phyloP scores from a whole-genome alignment of 53 echinoderm and acorn worm species.

The Paracentrotus lividus region DNA sequence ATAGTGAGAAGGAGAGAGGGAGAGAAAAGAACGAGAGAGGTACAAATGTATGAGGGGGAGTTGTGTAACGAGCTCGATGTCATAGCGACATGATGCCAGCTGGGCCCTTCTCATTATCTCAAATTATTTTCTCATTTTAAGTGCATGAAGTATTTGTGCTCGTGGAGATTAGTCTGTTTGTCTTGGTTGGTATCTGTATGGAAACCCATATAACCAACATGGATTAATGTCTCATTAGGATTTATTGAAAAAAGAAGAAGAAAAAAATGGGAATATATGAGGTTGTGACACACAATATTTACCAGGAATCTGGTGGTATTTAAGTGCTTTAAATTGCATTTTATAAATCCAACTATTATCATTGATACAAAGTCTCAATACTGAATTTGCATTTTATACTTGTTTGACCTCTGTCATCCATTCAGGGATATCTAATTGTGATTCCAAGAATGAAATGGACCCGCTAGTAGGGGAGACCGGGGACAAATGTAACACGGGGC shows the following conservation, averaged over 20 bases:
- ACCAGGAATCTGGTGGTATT: too few species aligned
- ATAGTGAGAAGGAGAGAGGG: neutral
- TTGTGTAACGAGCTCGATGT: neutral
- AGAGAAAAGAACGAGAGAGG: too few species aligned
- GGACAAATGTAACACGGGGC: too few species aligned
- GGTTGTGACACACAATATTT: too few species aligned
- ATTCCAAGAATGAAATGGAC: conserved; percentile 3
- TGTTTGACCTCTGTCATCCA: neutral
- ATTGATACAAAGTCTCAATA: too few species aligned
- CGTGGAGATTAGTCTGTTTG: neutral
- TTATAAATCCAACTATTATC: too few species aligned
- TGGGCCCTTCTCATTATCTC: neutral
- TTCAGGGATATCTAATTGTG: neutral
- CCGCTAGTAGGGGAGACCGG: too few species aligned
- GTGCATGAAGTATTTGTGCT: neutral
- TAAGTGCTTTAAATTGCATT: too few species aligned
- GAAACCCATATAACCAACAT: neutral
- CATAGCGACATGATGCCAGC: conserved; percentile 2
- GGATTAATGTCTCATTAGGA: neutral
- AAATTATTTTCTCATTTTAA: too few species aligned
- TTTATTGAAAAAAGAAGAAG: neutral
- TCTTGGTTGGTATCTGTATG: neutral
- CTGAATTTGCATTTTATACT: too few species aligned
- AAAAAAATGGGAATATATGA: too few species aligned
- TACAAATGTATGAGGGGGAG: too few species aligned